A percentile compares a stretch with the other conserved stretches of the same genome.
These are phyloP conservation scores for Galerucella nymphaeae DNA, from an alignment of 2,888 invertebrate genomes.

Conservation along the genomic window DNA sequence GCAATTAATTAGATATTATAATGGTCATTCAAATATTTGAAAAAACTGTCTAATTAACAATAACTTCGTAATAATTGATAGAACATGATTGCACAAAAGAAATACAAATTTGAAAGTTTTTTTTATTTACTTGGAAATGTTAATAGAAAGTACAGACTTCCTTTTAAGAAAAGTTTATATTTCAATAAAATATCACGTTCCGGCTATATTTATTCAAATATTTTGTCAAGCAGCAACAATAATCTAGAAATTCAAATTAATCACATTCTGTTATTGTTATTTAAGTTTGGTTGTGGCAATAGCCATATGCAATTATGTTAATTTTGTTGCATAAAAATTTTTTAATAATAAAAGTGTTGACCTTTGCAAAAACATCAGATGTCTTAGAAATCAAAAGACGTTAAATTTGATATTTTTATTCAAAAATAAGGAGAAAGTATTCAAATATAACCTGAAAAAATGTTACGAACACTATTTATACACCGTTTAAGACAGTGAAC, in stretches of 20 bases:
- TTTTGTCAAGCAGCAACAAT: background rate
- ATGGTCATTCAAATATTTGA: no score
- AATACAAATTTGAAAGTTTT: conserved; percentile 12
- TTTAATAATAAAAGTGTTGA: no score
- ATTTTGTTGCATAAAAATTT: no score
- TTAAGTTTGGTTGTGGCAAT: background rate
- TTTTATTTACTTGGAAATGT: conserved; percentile 7
- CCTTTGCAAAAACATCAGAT: no score
- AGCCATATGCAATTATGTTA: background rate
- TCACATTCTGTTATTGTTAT: background rate
- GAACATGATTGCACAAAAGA: conserved; percentile 1
- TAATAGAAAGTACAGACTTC: conserved; percentile 12
- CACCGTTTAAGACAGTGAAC: no score
- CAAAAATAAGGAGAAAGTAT: no score
- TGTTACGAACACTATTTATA: no score
- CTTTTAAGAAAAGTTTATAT: conserved; percentile 2
- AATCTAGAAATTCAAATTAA: background rate
- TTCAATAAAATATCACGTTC: conserved; percentile 1
- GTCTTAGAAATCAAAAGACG: no score
- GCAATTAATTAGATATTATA: background rate
- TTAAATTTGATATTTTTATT: no score
- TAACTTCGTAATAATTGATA: background rate
- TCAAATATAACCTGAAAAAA: no score
- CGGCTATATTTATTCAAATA: background rate
- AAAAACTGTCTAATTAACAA: background rate